Conservation (phyloP, 2,888 invertebrate genomes). For the Drosophila buzzatii region DNA sequence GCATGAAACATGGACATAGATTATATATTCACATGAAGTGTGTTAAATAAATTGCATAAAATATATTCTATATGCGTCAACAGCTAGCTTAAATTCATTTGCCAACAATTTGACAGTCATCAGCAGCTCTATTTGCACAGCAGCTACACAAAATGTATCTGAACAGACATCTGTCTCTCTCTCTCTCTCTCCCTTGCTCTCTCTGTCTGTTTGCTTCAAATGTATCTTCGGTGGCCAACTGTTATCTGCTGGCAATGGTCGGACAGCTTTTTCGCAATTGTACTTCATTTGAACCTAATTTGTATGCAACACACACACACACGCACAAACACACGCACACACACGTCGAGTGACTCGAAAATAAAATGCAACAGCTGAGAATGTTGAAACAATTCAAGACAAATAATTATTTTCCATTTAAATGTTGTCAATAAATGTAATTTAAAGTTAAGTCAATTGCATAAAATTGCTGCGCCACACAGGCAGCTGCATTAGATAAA, state of each 20-base stretch:
- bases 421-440: slow-evolving; percentile 33
- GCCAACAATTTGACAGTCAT: slow-evolving; percentile 30
- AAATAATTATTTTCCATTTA: slow-evolving; percentile 41
- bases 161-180: not conserved
- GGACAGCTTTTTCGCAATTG: slow-evolving; percentile 10
- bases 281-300: slow-evolving; percentile 15
- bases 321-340: not conserved
- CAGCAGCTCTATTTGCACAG: slow-evolving; percentile 26
- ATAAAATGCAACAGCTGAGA: slow-evolving; percentile 19
- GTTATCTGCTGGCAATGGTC: slow-evolving; percentile 16
- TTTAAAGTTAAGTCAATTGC: slow-evolving; percentile 23
- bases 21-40: slow-evolving; percentile 5
- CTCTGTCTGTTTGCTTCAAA: not conserved
- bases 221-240: slow-evolving; percentile 4
- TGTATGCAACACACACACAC: slow-evolving; percentile 14
- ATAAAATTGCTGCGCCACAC: slow-evolving; percentile 2
- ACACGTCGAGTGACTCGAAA: not conserved
- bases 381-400: slow-evolving; percentile 18
- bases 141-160: slow-evolving; percentile 10
- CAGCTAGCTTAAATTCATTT: slow-evolving; percentile 21
- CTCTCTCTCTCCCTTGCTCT: not conserved
- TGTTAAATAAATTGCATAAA: slow-evolving; percentile 19
- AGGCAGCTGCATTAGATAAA: not conserved
- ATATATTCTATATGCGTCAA: not conserved
- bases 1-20: not conserved